A percentile compares a stretch with the other conserved stretches of the same genome.
Evolutionary conservation across 2,888 invertebrate species (phyloP).

Genomic region (Pheosia tremula): DNA sequence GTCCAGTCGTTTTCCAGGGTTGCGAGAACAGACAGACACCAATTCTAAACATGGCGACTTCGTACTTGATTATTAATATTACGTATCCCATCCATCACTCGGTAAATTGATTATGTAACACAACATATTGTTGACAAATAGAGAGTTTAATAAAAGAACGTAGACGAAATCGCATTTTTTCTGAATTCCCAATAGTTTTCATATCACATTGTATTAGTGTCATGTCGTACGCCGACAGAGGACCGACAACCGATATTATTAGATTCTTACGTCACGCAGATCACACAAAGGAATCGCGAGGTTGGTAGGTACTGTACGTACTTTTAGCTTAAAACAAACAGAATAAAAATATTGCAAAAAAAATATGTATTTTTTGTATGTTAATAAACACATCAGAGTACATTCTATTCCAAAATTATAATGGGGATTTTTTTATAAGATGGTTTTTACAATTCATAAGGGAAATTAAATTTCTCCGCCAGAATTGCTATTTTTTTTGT

Average conservation of each 20-base stretch:
- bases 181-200: slow-evolving; percentile 33
- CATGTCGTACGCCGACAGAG: slow-evolving; percentile 29
- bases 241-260: slow-evolving; percentile 52
- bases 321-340: slow-evolving; percentile 12
- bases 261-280: slow-evolving; percentile 60
- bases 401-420: too few species aligned
- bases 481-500: too few species aligned
- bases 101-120: not conserved
- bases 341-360: too few species aligned
- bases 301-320: slow-evolving; percentile 41
- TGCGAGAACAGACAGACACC: too few species aligned
- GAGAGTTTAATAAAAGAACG: slow-evolving; percentile 16
- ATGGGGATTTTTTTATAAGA: too few species aligned
- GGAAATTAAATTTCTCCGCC: too few species aligned
- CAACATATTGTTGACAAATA: slow-evolving; percentile 12
- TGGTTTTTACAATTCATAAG: too few species aligned
- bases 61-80: too few species aligned
- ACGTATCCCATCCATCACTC: not conserved
- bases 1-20: too few species aligned
- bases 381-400: too few species aligned
- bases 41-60: too few species aligned
- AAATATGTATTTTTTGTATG: too few species aligned
- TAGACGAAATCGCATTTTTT: slow-evolving; percentile 24
- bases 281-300: slow-evolving; percentile 52
- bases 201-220: slow-evolving; percentile 30